These are phyloP conservation scores for Scyliorhinus canicula DNA, from an alignment of 2,797 vertebrate genomes.

Conservation along the genomic window DNA sequence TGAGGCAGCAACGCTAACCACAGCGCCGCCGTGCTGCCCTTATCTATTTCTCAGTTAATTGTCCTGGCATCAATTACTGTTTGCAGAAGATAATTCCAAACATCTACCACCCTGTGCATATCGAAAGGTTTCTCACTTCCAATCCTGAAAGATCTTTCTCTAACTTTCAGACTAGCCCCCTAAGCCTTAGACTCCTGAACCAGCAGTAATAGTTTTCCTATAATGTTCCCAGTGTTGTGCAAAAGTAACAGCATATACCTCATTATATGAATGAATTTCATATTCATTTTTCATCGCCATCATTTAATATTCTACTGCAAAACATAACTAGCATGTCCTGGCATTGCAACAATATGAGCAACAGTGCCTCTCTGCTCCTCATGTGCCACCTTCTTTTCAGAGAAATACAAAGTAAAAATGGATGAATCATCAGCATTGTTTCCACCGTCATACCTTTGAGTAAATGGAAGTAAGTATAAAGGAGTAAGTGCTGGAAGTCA, in stretches of 20 bases:
- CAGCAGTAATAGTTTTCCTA: too few relatives aligned
- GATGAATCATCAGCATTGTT: not conserved
- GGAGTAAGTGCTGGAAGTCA: not conserved
- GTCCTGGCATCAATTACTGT: not conserved
- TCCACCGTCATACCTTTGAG: not conserved
- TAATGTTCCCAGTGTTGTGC: not conserved
- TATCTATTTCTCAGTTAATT: too few relatives aligned
- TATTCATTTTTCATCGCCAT: not conserved
- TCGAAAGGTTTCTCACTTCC: not conserved
- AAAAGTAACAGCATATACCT: not conserved
- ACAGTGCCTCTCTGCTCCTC: not conserved
- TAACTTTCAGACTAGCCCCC: not conserved
- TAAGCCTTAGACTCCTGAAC: too few relatives aligned
- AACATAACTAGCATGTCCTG: not conserved
- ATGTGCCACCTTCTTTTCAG: not conserved
- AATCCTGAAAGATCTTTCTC: not conserved
- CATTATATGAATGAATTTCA: not conserved
- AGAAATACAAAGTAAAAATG: not conserved
- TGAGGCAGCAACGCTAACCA: too few relatives aligned
- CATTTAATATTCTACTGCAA: not conserved
- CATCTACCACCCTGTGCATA: not conserved
- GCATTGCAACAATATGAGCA: not conserved
- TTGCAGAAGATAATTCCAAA: not conserved
- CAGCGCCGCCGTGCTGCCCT: too few relatives aligned
- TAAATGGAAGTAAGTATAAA: not conserved